A percentile compares a stretch with the other conserved stretches of the same genome.
Conservation (phyloP, 2,888 invertebrate species). For the Pecten maximus region DNA sequence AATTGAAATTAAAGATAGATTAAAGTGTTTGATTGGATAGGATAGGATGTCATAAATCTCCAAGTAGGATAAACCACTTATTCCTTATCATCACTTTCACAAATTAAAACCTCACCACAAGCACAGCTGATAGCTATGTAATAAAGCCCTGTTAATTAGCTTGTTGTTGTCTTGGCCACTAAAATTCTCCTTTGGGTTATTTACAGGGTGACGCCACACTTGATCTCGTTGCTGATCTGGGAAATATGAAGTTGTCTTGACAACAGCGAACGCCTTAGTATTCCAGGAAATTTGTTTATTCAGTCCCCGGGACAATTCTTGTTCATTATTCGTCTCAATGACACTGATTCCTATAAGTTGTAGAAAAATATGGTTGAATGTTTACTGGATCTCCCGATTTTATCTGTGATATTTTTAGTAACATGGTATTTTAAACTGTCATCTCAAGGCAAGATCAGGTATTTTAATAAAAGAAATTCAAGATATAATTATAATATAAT, state of each 20-base stretch:
- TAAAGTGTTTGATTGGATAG: too few relatives aligned
- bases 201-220: conserved; percentile 65
- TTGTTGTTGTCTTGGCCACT: neutral
- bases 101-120: neutral
- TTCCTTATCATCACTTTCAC: neutral
- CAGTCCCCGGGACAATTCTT: neutral
- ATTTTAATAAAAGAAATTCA: too few relatives aligned
- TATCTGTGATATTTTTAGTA: conserved; percentile 20
- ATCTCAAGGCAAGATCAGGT: too few relatives aligned
- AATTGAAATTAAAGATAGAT: too few relatives aligned
- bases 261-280: conserved; percentile 30
- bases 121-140: neutral
- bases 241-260: conserved; percentile 71
- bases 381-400: neutral
- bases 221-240: conserved; percentile 68
- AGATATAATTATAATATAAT: too few relatives aligned
- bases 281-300: neutral
- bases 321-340: neutral
- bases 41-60: too few relatives aligned
- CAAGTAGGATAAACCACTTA: too few relatives aligned
- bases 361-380: neutral
- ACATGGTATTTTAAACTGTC: neutral
- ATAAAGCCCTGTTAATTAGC: too few relatives aligned
- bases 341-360: neutral
- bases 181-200: conserved; percentile 50